phyloP scores from a whole-genome alignment of 2,113 vertebrate genomes.

The Chamaetylas fuelleborni region DNA sequence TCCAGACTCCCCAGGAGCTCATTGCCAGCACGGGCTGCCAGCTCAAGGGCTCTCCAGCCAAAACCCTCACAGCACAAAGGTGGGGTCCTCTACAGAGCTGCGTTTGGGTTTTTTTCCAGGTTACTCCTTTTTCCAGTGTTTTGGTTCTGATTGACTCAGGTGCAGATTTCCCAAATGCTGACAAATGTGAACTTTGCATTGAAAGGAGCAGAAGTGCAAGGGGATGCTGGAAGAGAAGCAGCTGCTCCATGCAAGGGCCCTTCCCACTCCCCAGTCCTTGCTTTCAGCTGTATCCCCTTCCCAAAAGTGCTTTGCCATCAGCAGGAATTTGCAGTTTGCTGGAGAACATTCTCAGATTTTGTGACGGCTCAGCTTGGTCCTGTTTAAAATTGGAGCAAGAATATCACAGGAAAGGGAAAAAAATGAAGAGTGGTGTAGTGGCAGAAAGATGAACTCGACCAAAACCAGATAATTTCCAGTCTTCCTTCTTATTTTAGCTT shows the following conservation, averaged over 20 bases:
- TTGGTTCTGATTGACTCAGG: neutral
- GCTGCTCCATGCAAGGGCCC: neutral
- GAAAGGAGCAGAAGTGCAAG: neutral
- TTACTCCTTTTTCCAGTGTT: neutral
- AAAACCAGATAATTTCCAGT: neutral
- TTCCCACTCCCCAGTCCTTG: neutral
- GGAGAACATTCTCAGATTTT: neutral
- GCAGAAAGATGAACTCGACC: neutral
- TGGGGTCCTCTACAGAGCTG: neutral
- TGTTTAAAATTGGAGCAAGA: neutral
- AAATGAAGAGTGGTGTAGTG: neutral
- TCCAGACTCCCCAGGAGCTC: neutral
- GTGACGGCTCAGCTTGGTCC: neutral
- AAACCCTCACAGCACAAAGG: neutral
- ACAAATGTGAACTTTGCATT: neutral
- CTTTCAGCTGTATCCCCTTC: neutral
- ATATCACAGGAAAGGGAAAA: neutral
- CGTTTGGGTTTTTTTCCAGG: neutral
- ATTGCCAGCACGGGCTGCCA: neutral
- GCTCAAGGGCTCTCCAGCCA: neutral
- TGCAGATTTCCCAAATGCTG: neutral
- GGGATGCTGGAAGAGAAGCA: neutral
- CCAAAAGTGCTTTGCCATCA: neutral
- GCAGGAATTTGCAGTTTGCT: neutral
- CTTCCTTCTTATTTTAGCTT: conserved; percentile 7